A percentile compares a stretch with the other conserved stretches of the same genome.
phyloP scores from a whole-genome alignment of 2,113 vertebrate genomes.

The Castor canadensis region DNA sequence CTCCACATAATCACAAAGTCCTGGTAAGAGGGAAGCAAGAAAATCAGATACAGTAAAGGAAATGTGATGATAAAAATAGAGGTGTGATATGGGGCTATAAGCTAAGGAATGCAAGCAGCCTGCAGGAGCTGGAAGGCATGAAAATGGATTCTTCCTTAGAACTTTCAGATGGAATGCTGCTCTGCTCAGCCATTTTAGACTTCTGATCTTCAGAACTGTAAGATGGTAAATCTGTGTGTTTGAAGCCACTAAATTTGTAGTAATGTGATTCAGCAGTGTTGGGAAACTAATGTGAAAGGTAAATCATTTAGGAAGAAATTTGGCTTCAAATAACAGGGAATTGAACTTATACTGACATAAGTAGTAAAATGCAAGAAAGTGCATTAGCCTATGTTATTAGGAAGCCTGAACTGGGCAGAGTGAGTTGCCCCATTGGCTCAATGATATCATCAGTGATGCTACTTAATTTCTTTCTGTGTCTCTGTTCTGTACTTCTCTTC shows the following conservation, averaged over 20 bases:
- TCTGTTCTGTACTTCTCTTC: slow-evolving; percentile 1
- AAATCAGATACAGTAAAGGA: not conserved
- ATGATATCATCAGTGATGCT: not conserved
- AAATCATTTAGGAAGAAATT: not conserved
- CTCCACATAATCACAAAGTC: not conserved
- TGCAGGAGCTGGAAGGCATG: not conserved
- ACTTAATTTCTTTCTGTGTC: not conserved
- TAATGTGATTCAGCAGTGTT: not conserved
- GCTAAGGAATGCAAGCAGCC: not conserved
- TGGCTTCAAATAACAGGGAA: not conserved
- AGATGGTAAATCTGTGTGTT: not conserved
- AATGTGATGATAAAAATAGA: not conserved
- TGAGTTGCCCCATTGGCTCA: not conserved
- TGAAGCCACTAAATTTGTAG: not conserved
- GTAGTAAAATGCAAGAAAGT: not conserved
- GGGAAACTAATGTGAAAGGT: not conserved
- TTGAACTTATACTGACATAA: not conserved
- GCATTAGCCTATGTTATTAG: not conserved
- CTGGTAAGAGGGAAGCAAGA: not conserved
- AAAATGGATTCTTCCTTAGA: not conserved
- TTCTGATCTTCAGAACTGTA: not conserved
- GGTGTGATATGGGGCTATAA: not conserved
- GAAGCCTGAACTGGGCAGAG: not conserved
- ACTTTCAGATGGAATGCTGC: not conserved
- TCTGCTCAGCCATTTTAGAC: not conserved